phyloP scores from a whole-genome alignment of 2,113 vertebrate genomes.

The Nestor notabilis region DNA sequence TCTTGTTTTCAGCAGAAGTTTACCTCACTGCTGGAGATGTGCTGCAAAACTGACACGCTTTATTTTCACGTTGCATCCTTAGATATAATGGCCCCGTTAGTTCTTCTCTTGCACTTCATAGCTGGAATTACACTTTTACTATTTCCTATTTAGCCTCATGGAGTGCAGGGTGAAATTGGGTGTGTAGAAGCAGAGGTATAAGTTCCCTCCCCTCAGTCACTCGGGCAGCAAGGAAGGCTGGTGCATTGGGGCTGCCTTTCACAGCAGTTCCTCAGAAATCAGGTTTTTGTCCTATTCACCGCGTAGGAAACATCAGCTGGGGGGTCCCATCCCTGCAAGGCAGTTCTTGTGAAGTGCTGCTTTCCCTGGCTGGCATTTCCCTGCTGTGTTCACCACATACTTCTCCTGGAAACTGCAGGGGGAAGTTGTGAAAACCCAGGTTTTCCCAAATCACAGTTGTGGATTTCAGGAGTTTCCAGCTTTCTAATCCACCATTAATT shows the following conservation, averaged over 20 bases:
- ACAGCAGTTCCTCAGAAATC: not conserved
- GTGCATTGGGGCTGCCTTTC: not conserved
- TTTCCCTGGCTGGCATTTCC: not conserved
- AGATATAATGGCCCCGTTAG: not conserved
- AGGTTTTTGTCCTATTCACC: not conserved
- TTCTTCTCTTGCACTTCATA: not conserved
- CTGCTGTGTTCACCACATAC: fast-evolving
- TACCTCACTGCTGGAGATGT: conserved; percentile 5
- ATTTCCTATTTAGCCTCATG: not conserved
- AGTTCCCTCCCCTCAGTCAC: not conserved
- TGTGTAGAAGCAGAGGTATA: not conserved
- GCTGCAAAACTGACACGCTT: not conserved
- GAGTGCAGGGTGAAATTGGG: not conserved
- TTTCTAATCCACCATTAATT: not conserved
- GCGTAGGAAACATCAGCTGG: not conserved
- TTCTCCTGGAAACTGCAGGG: not conserved
- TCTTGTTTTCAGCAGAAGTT: not conserved
- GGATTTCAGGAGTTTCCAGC: not conserved
- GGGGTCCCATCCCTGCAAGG: not conserved
- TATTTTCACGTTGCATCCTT: not conserved
- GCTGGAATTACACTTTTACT: not conserved
- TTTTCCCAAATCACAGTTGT: not conserved
- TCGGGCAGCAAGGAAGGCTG: not conserved
- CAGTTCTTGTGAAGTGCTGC: not conserved
- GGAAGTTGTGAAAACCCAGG: not conserved